These are phyloP conservation scores for Gisinianus flammeolus DNA, from an alignment of 2,888 invertebrate species.

Conservation along the genomic window DNA sequence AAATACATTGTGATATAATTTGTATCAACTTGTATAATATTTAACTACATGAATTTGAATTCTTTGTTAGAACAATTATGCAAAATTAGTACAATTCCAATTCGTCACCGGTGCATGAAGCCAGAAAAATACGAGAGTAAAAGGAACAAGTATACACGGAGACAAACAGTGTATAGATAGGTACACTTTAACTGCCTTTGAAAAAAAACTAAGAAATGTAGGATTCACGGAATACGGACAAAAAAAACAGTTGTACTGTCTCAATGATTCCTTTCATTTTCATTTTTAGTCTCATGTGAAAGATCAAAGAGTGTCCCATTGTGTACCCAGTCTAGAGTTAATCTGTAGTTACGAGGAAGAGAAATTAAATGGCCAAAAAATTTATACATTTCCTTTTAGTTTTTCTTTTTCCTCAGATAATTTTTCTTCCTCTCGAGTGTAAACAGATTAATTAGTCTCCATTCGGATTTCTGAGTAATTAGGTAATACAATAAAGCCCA, in stretches of 20 bases:
- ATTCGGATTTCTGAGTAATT: neutral
- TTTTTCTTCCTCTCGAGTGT: neutral
- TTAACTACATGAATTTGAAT: neutral
- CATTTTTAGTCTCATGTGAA: neutral
- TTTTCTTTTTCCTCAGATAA: neutral
- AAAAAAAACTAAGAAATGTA: neutral
- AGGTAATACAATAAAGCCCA: neutral
- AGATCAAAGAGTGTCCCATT: neutral
- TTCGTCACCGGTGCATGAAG: slow-evolving; percentile 22
- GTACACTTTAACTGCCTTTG: neutral
- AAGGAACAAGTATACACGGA: neutral
- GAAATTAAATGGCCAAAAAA: neutral
- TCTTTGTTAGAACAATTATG: neutral
- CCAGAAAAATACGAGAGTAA: neutral
- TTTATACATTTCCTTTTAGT: neutral
- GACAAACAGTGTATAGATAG: neutral
- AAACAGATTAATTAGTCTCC: neutral
- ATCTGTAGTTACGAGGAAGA: neutral
- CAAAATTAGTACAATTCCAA: slow-evolving; percentile 8
- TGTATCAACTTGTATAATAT: no score
- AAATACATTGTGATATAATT: no score
- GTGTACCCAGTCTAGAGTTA: neutral
- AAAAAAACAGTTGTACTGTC: neutral
- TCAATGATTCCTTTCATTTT: slow-evolving; percentile 12
- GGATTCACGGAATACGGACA: no score